These are phyloP conservation scores for Thecophora atra DNA, from an alignment of 2,888 invertebrate genomes.

Conservation along the genomic window DNA sequence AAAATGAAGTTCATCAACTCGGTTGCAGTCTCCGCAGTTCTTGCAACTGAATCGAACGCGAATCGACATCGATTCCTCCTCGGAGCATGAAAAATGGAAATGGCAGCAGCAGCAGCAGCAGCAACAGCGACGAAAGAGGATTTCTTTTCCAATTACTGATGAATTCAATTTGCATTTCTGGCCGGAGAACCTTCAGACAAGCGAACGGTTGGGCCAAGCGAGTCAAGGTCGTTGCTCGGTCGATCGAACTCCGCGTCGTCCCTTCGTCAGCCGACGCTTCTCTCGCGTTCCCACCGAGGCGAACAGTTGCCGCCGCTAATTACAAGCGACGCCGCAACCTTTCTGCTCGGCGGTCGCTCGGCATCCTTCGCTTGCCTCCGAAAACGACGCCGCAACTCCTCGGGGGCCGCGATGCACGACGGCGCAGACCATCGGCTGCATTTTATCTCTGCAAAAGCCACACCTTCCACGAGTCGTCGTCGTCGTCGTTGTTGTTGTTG, in stretches of 20 bases:
- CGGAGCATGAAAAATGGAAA: conserved; percentile 6
- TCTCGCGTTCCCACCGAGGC: neutral
- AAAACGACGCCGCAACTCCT: conserved; percentile 17
- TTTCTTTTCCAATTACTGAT: conserved; percentile 32
- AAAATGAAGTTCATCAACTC: neutral
- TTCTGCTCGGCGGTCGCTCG: neutral
- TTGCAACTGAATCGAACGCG: neutral
- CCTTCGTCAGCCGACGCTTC: neutral
- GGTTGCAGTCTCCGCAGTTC: neutral
- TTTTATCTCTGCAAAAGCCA: conserved; percentile 1
- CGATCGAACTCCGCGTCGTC: neutral
- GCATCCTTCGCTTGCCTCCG: neutral
- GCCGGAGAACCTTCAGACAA: neutral
- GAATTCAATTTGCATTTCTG: conserved; percentile 34
- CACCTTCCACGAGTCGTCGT: conserved; percentile 10
- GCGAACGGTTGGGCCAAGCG: neutral
- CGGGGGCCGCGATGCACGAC: neutral
- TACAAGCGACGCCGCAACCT: neutral
- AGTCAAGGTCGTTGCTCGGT: conserved; percentile 32
- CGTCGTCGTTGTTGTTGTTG: no score
- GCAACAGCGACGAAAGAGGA: neutral
- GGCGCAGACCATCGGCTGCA: neutral
- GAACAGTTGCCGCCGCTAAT: neutral
- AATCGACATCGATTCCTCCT: no score
- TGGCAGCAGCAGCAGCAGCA: neutral